phyloP scores from a whole-genome alignment of 2,113 vertebrate genomes.

The Lathamus discolor region DNA sequence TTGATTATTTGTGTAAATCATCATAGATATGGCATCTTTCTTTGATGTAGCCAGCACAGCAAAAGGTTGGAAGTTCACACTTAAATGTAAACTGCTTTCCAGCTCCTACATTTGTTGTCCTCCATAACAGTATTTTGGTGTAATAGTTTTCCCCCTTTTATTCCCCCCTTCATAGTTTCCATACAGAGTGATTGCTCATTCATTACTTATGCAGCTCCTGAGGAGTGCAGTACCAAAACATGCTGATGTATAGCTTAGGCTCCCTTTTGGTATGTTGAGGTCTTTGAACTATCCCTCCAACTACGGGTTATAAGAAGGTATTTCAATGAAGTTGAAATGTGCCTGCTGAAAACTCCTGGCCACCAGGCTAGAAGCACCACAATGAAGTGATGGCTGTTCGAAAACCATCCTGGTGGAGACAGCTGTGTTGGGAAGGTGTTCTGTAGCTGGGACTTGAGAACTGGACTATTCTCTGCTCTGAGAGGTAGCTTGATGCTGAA shows the following conservation, averaged over 20 bases:
- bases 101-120: neutral
- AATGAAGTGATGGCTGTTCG: neutral
- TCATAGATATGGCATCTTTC: neutral
- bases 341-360: neutral
- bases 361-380: neutral
- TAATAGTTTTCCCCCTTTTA: neutral
- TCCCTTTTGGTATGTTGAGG: neutral
- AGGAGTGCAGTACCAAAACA: neutral
- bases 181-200: neutral
- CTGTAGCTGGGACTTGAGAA: neutral
- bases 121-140: neutral
- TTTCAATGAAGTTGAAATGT: neutral
- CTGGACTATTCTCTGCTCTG: neutral
- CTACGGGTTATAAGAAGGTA: neutral
- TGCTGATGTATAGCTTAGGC: neutral
- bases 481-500: neutral
- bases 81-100: neutral
- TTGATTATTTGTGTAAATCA: conserved; percentile 60
- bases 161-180: neutral
- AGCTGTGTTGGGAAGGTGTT: neutral
- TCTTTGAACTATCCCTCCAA: neutral
- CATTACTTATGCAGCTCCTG: neutral
- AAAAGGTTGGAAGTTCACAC: conserved; percentile 12
- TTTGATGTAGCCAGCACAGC: conserved; percentile 55
- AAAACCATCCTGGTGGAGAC: neutral